phyloP scores from a whole-genome alignment of 2,797 vertebrate species.

The Zalophus californianus region DNA sequence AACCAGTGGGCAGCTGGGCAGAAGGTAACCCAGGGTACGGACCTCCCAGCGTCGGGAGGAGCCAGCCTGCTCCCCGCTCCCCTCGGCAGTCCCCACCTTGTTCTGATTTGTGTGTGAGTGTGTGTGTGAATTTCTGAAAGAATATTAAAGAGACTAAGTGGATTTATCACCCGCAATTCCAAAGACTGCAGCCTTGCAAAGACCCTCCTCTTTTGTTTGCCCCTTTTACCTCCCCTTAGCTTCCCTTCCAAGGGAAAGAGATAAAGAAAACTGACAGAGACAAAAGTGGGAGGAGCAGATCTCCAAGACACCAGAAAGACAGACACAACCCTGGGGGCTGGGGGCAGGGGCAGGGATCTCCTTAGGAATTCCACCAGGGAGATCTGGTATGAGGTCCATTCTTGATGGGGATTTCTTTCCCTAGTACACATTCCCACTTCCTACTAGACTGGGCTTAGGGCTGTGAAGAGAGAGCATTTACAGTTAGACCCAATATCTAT shows the following conservation, averaged over 20 bases:
- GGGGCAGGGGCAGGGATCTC: not conserved
- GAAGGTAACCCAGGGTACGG: not conserved
- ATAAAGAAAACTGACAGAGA: not conserved
- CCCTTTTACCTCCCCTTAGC: not conserved
- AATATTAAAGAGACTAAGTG: constrained; percentile 78
- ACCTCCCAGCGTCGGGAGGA: not conserved
- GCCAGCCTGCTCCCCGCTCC: not conserved
- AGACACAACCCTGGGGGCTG: not conserved
- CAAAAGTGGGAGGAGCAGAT: not conserved
- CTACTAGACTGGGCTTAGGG: not conserved
- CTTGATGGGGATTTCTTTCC: not conserved
- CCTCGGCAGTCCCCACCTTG: constrained; percentile 20
- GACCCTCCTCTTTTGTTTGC: not conserved
- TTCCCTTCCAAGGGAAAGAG: not conserved
- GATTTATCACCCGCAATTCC: constrained; percentile 49
- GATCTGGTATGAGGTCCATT: not conserved
- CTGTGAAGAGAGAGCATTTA: not conserved
- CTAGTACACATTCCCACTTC: not conserved
- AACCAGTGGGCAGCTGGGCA: not conserved
- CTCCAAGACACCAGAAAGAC: not conserved
- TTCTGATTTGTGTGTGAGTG: constrained; percentile 59
- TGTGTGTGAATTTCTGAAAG: constrained; percentile 76
- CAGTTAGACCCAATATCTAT: not conserved
- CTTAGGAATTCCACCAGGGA: not conserved
- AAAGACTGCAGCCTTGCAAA: not conserved